Evolutionary conservation across 2,797 vertebrate species (phyloP).

Genomic region (Sardinella longiceps): DNA sequence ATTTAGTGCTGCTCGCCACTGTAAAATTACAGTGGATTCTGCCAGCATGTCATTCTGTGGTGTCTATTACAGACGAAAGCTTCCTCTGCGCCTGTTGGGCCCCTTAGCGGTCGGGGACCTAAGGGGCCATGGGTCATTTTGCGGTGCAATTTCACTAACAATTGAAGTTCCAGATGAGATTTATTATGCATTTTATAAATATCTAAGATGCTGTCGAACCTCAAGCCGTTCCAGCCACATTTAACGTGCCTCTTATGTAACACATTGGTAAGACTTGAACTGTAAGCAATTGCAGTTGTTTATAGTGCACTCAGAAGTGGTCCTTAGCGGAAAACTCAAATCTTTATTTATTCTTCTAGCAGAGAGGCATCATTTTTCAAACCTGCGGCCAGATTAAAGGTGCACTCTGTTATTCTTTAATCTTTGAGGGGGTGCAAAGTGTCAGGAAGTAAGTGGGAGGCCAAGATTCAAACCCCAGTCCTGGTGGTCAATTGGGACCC

Average conservation of each 20-base stretch:
- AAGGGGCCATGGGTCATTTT: background rate
- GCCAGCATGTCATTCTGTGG: background rate
- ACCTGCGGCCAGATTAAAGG: too few relatives aligned
- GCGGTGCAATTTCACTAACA: background rate
- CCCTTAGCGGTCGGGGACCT: background rate
- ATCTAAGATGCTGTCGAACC: background rate
- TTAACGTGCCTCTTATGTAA: background rate
- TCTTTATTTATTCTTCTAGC: background rate
- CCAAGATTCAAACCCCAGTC: too few relatives aligned
- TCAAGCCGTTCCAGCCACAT: background rate
- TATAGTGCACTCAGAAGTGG: background rate
- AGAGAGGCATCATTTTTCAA: too few relatives aligned
- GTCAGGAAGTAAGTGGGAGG: too few relatives aligned
- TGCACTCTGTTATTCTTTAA: too few relatives aligned
- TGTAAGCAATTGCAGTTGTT: background rate
- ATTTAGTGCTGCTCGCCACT: background rate
- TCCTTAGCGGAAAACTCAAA: background rate
- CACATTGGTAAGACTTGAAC: background rate
- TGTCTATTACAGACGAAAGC: background rate
- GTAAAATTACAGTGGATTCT: slow-evolving; percentile 13
- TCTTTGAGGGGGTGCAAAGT: too few relatives aligned
- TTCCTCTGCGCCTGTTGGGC: background rate
- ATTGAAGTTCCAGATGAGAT: slow-evolving; percentile 3
- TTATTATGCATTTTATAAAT: slow-evolving; percentile 8
- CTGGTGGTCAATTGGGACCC: too few relatives aligned